phyloP scores from a whole-genome alignment of 2,888 invertebrate genomes.

The Euplexia lucipara region DNA sequence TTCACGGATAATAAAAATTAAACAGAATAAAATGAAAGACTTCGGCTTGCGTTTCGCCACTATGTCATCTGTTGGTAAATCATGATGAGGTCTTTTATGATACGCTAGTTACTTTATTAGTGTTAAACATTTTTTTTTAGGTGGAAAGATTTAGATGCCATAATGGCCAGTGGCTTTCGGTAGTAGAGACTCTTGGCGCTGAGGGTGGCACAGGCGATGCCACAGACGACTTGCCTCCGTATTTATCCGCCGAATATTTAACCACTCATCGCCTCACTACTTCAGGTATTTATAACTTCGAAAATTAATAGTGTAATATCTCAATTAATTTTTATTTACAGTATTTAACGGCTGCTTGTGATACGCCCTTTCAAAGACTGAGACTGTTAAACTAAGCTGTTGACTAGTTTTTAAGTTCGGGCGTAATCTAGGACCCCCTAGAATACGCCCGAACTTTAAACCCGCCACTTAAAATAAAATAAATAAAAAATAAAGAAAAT shows the following conservation, averaged over 20 bases:
- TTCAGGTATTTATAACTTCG: constrained; percentile 83
- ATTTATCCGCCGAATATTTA: constrained; percentile 94
- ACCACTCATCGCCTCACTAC: constrained; percentile 86
- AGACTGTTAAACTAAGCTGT: not conserved
- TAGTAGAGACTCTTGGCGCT: constrained; percentile 95
- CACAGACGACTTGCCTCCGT: constrained; percentile 93
- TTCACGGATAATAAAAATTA: too few species aligned
- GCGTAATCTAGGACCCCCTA: too few species aligned
- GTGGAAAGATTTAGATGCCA: constrained; percentile 99
- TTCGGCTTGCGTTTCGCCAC: too few species aligned
- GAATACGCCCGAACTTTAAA: too few species aligned
- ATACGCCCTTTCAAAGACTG: not conserved
- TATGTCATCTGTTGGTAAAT: too few species aligned
- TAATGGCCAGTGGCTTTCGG: constrained; percentile 99
- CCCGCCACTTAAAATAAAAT: too few species aligned
- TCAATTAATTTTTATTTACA: not conserved
- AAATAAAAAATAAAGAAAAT: too few species aligned
- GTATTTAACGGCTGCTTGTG: not conserved
- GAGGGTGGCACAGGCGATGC: constrained; percentile 91
- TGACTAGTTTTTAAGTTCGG: not conserved
- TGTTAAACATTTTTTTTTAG: constrained; percentile 67
- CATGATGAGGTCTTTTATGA: too few species aligned
- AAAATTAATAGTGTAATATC: not conserved
- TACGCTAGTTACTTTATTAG: not conserved
- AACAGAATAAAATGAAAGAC: too few species aligned